Conservation (phyloP, 2,113 vertebrate genomes). For the Ctenodactylus gundi region DNA sequence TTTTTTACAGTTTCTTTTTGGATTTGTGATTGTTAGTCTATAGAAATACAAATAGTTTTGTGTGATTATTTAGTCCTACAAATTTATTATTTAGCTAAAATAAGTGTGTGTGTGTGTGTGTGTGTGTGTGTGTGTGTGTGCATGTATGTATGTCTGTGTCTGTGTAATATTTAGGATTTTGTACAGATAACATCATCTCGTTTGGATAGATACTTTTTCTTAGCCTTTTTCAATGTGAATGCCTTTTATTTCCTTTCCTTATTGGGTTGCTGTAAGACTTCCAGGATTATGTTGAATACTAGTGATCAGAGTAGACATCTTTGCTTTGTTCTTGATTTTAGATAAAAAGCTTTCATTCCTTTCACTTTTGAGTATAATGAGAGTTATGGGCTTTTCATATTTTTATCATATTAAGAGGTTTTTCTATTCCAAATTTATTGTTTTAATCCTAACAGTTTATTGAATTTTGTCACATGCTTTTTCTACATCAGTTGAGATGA, state of each 20-base stretch:
- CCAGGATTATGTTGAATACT: neutral
- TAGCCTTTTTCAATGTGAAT: neutral
- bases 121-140: too few species aligned
- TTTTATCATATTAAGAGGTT: neutral
- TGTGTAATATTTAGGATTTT: neutral
- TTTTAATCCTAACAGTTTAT: neutral
- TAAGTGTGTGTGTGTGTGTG: neutral
- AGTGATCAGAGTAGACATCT: neutral
- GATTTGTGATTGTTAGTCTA: neutral
- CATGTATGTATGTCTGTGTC: too few species aligned
- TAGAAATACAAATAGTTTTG: neutral
- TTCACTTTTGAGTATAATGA: neutral
- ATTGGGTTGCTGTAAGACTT: neutral
- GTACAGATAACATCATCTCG: neutral
- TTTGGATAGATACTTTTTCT: neutral
- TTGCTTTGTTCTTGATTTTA: neutral
- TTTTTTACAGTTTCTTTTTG: neutral
- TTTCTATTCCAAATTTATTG: neutral
- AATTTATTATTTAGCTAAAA: neutral
- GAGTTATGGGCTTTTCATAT: too few species aligned
- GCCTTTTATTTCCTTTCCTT: neutral
- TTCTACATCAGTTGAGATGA: neutral
- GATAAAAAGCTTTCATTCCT: neutral
- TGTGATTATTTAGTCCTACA: neutral
- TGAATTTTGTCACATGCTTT: neutral